These are phyloP conservation scores for Penaeus japonicus DNA, from an alignment of 1,140 invertebrate genomes.

Conservation along the genomic window DNA sequence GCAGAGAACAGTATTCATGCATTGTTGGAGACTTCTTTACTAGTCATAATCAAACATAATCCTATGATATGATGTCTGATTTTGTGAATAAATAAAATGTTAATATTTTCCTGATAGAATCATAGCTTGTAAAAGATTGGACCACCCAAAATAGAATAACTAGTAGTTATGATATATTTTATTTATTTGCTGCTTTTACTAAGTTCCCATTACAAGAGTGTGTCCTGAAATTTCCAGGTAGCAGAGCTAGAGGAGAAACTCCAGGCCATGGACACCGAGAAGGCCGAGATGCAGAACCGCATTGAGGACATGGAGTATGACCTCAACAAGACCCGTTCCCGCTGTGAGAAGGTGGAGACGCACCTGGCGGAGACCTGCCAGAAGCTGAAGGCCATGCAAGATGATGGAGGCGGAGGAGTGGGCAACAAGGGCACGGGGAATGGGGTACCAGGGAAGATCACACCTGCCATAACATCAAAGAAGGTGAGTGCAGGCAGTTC, in stretches of 20 bases:
- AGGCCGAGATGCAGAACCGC: conserved; percentile 93
- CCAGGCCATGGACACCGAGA: conserved; percentile 90
- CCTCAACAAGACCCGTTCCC: conserved; percentile 83
- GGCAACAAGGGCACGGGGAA: not conserved
- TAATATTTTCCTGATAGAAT: too few relatives aligned
- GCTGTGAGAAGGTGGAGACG: conserved; percentile 80
- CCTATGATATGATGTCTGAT: too few relatives aligned
- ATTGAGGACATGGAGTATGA: conserved; percentile 96
- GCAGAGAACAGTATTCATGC: too few relatives aligned
- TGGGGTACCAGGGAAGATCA: conserved; percentile 4
- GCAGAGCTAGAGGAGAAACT: conserved; percentile 90
- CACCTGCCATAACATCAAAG: conserved; percentile 4
- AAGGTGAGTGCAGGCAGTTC: not conserved
- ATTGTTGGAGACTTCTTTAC: too few relatives aligned
- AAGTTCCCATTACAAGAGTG: too few relatives aligned
- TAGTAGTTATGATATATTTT: too few relatives aligned
- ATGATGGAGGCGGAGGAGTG: conserved; percentile 24
- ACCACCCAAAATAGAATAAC: too few relatives aligned
- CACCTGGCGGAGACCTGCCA: conserved; percentile 60
- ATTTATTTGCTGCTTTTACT: too few relatives aligned
- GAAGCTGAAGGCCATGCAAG: conserved; percentile 55
- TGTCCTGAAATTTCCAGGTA: conserved; percentile 68
- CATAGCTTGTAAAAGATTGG: too few relatives aligned
- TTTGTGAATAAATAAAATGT: too few relatives aligned
- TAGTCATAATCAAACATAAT: too few relatives aligned